Conservation (phyloP, 2,888 invertebrate species). For the Philhelius pedissequus region DNA sequence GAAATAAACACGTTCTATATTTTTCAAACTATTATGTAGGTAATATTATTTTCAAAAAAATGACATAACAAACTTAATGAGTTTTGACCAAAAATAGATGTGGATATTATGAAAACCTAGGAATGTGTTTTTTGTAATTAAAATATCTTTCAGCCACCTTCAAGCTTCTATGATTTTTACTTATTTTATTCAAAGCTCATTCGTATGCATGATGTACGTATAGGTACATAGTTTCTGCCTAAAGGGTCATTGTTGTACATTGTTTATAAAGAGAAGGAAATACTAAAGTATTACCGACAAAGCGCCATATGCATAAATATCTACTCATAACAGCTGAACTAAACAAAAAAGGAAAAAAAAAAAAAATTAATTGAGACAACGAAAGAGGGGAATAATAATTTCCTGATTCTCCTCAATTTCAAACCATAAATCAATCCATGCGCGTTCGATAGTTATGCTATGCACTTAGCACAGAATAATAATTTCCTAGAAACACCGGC, state of each 20-base stretch:
- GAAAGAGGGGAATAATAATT: constrained; percentile 47
- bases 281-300: constrained; percentile 52
- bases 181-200: constrained; percentile 24
- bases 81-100: no score
- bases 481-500: constrained; percentile 62
- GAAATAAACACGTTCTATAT: no score
- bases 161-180: constrained; percentile 26
- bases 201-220: constrained; percentile 58
- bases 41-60: no score
- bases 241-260: constrained; percentile 11
- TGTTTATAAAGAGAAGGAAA: neutral
- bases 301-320: constrained; percentile 48
- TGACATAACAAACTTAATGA: no score
- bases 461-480: constrained; percentile 64
- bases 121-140: neutral
- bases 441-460: constrained; percentile 53
- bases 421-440: constrained; percentile 76
- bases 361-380: constrained; percentile 19
- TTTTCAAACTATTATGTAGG: no score
- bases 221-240: constrained; percentile 1
- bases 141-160: neutral
- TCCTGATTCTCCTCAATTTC: constrained; percentile 73
- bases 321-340: constrained; percentile 34
- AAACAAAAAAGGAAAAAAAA: neutral
- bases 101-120: neutral